Base-by-base conservation (phyloP, 1,140 invertebrate genomes). In the Adelges cooleyi region DNA sequence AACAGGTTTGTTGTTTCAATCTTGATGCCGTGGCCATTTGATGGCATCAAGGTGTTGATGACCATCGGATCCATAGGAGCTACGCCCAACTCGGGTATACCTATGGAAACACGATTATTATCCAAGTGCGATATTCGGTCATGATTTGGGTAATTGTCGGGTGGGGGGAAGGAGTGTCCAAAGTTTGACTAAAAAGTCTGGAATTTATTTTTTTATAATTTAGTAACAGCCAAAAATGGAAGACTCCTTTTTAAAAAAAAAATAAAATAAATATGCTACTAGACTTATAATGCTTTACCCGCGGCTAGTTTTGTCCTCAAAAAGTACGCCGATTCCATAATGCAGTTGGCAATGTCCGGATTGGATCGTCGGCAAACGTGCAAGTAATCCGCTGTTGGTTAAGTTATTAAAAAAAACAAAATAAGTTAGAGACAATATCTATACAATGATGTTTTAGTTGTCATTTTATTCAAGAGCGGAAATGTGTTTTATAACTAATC, bases 301-400 rank as follows among this genome's bases (percentile, higher is more conserved):
- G 76, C 71, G 5, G 75, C 73, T 50, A 86, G 76, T 71, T 82
- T 80, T 0, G 77, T 77, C 59, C 80, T 76, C 3, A 86, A 71
- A 22, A 77, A 73, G 36, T 85, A 79, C 5, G 86, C 80, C 1
- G 84, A 81, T 56, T 82, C 79, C 44, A 78, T 78, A 54, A 86
- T 84, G 70, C 85, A 86, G 65, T 76, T 75, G 68, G 81, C 77
- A 36, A 86, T 76, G 10, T 84, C 75, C 0, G 82, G 80, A 71
- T 85, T 81, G 49, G 74, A 78, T 67, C 80, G 78, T 69, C 79
- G 81, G 69, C 84, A 86, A 42, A 82, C 72, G 69, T 84, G 81
- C 67, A 86, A 84, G 70, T 84, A 86, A 10, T 82, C 73, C 17
- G 85, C 85, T 86, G 75, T 40, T n/a, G n/a, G n/a, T n/a, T n/a